Conservation (phyloP, 2,888 invertebrate species). For the Blastobasis adustella region DNA sequence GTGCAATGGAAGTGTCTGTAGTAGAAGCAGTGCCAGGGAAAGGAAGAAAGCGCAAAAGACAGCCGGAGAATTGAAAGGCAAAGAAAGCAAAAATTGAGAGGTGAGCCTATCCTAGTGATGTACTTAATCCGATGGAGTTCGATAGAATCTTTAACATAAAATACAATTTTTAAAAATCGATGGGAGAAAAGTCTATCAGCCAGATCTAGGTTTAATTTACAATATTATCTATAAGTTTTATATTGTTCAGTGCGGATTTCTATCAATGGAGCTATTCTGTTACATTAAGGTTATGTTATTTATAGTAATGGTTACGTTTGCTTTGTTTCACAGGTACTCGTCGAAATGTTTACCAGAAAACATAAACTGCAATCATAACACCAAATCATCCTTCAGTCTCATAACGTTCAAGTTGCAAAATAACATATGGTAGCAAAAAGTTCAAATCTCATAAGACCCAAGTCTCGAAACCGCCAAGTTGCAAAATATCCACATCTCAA, state of each 20-base stretch:
- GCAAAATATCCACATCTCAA: too few relatives aligned
- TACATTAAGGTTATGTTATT: background rate
- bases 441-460: too few relatives aligned
- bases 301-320: slow-evolving; percentile 5
- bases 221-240: slow-evolving; percentile 4
- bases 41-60: slow-evolving; percentile 10
- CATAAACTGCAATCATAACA: slow-evolving; percentile 8
- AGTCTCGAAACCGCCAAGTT: too few relatives aligned
- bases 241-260: slow-evolving; percentile 7
- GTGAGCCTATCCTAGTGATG: slow-evolving; percentile 5
- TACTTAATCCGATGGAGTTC: slow-evolving; percentile 7
- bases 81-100: slow-evolving; percentile 6
- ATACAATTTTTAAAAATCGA: slow-evolving; percentile 4
- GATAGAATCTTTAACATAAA: slow-evolving; percentile 7
- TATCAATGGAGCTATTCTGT: slow-evolving; percentile 1
- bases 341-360: slow-evolving; percentile 3
- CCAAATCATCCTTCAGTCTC: too few relatives aligned
- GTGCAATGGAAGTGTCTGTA: slow-evolving; percentile 9
- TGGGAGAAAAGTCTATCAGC: background rate
- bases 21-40: slow-evolving; percentile 9
- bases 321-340: slow-evolving; percentile 7
- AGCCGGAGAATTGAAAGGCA: slow-evolving; percentile 11
- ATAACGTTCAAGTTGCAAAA: too few relatives aligned
- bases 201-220: background rate
- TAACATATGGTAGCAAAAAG: too few relatives aligned